Evolutionary conservation across 2,113 vertebrate genomes (phyloP).

Genomic region (Coptodon rendalli): DNA sequence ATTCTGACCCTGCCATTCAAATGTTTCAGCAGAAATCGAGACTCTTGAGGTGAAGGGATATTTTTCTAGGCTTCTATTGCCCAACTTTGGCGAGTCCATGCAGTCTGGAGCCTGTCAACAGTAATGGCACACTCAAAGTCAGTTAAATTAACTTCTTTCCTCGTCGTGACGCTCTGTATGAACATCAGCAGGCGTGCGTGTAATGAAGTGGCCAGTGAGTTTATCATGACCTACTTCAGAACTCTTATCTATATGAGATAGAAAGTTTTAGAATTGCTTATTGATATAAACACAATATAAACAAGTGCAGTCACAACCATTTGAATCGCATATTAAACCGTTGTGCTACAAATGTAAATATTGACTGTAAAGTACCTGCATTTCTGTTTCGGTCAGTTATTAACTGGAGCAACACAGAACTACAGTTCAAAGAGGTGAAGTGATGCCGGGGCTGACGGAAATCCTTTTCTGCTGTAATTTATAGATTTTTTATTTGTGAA

Average conservation of each 20-base stretch:
- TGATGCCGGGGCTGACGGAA: neutral
- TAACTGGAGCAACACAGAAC: neutral
- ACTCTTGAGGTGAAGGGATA: neutral
- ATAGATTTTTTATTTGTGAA: neutral
- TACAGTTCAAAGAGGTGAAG: neutral
- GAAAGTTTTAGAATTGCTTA: neutral
- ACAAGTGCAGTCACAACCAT: neutral
- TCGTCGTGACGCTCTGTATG: neutral
- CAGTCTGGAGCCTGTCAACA: neutral
- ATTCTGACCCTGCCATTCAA: neutral
- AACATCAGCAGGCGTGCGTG: rapidly evolving
- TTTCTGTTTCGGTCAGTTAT: neutral
- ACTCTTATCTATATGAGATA: neutral
- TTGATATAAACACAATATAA: neutral
- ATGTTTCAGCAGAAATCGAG: neutral
- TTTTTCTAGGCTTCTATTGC: no score
- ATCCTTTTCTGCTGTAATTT: neutral
- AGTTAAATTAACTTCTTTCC: neutral
- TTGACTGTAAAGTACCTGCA: neutral
- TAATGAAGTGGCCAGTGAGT: neutral
- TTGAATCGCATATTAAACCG: neutral
- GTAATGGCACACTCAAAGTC: neutral
- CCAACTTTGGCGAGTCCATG: no score
- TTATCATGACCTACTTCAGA: neutral
- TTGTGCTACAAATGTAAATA: neutral